These are phyloP conservation scores for Apostichopus japonicus DNA, from an alignment of 35 echinoderm and acorn worm genomes.

Conservation along the genomic window DNA sequence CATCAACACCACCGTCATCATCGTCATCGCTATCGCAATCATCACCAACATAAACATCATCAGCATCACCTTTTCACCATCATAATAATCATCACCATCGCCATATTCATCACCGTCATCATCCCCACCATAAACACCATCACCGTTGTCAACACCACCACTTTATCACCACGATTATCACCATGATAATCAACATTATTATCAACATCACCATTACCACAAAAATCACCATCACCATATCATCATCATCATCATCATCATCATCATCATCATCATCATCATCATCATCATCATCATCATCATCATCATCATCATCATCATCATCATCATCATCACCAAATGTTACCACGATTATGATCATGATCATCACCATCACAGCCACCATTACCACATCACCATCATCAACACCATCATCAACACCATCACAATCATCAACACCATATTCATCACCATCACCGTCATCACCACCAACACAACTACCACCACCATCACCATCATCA, in stretches of 20 bases:
- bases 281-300: constrained; percentile 4
- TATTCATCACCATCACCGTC: too few species aligned
- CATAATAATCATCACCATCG: too few species aligned
- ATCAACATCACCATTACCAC: too few species aligned
- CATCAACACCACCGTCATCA: background rate
- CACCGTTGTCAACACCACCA: background rate
- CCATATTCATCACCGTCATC: background rate
- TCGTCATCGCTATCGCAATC: background rate
- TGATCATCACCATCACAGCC: background rate
- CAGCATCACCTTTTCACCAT: background rate
- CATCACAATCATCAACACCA: background rate
- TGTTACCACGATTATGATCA: background rate
- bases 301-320: background rate
- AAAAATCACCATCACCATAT: background rate
- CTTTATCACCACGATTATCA: background rate
- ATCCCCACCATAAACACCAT: background rate
- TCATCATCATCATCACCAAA: background rate
- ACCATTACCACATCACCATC: background rate
- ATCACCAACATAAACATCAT: background rate
- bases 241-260: constrained; percentile 3
- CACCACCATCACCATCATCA: too few species aligned
- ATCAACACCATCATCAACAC: background rate
- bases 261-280: constrained; percentile 3
- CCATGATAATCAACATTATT: too few species aligned
- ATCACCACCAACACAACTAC: too few species aligned